Percentiles rank a stretch among this genome's conserved stretches.
phyloP scores from a whole-genome alignment of 1,140 invertebrate species.

The Homalodisca vitripennis region DNA sequence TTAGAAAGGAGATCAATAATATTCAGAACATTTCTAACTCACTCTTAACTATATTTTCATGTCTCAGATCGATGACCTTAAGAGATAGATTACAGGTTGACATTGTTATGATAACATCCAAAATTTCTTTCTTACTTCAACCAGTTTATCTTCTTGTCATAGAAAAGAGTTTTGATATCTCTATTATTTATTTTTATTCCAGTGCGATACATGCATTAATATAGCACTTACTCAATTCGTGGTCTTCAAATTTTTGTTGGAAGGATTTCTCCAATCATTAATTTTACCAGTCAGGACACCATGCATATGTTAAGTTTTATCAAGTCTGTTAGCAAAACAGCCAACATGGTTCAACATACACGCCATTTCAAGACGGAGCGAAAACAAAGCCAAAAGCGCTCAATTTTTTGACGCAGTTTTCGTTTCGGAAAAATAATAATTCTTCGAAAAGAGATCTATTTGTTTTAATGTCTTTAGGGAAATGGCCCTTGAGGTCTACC shows the following conservation, averaged over 20 bases:
- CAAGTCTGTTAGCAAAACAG: constrained; percentile 24
- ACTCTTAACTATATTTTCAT: constrained; percentile 13
- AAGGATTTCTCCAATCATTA: constrained; percentile 26
- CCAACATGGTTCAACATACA: constrained; percentile 27
- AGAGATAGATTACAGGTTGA: too few species aligned
- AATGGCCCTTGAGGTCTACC: constrained; percentile 25
- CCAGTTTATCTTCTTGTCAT: neutral
- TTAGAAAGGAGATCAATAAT: constrained; percentile 11
- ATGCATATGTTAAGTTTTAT: constrained; percentile 21
- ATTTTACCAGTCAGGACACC: constrained; percentile 22
- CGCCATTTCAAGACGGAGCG: constrained; percentile 17
- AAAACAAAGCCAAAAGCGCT: constrained; percentile 23
- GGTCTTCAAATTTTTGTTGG: constrained; percentile 17
- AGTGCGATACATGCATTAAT: too few species aligned
- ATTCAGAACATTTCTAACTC: constrained; percentile 21
- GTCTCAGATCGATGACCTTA: neutral
- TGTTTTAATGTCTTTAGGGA: neutral
- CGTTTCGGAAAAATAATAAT: constrained; percentile 22
- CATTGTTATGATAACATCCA: neutral
- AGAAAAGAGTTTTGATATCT: constrained; percentile 23
- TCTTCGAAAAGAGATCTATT: neutral
- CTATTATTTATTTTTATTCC: constrained; percentile 7
- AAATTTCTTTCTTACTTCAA: neutral
- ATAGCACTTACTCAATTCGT: constrained; percentile 20
- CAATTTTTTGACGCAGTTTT: too few species aligned